Evolutionary conservation across 2,888 invertebrate species (phyloP).

Genomic region (Mycogona germanica): DNA sequence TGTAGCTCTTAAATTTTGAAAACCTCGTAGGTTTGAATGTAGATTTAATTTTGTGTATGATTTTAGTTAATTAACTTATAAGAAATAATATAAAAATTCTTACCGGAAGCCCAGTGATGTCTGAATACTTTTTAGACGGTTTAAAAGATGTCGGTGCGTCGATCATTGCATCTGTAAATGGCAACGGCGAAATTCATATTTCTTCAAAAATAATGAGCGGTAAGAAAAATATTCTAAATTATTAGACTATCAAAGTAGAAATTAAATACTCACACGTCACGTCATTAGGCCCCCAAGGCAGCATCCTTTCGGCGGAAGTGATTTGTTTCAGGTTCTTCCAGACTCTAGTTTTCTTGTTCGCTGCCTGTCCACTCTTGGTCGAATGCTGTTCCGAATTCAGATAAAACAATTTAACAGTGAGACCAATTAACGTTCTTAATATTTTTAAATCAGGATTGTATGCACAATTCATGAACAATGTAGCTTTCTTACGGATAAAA

Average conservation of each 20-base stretch:
- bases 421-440: background rate
- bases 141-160: slow-evolving; percentile 85
- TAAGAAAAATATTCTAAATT: too few relatives aligned
- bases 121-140: slow-evolving; percentile 87
- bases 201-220: too few relatives aligned
- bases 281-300: slow-evolving; percentile 63
- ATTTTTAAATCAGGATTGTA: background rate
- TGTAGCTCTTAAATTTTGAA: too few relatives aligned
- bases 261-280: slow-evolving; percentile 54
- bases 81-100: slow-evolving; percentile 25
- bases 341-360: slow-evolving; percentile 55
- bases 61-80: too few relatives aligned
- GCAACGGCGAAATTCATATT: too few relatives aligned
- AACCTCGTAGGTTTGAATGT: too few relatives aligned
- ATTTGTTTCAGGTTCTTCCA: slow-evolving; percentile 88
- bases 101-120: slow-evolving; percentile 72
- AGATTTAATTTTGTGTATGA: too few relatives aligned
- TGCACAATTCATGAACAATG: background rate
- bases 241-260: too few relatives aligned
- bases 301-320: slow-evolving; percentile 58
- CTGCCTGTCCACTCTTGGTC: slow-evolving; percentile 30
- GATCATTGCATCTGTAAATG: slow-evolving; percentile 59
- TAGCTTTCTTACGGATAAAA: too few relatives aligned
- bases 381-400: too few relatives aligned
- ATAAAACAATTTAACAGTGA: background rate